These are phyloP conservation scores for Gyps fulvus DNA, from an alignment of 2,113 vertebrate genomes.

Conservation along the genomic window DNA sequence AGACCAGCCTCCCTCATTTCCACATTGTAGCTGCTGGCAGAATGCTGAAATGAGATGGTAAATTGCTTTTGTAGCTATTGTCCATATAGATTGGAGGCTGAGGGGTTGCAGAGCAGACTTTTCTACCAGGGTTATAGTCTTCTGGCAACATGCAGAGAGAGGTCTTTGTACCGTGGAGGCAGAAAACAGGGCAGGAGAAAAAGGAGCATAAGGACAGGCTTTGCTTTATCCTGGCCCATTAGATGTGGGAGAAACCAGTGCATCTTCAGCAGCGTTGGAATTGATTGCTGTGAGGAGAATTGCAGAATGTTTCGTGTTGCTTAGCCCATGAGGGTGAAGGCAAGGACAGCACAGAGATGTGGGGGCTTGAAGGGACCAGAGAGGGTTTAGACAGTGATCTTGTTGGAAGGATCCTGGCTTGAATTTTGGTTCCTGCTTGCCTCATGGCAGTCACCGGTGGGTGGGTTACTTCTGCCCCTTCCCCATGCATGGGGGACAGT, in stretches of 20 bases:
- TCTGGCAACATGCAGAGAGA: not conserved
- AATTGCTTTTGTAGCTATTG: not conserved
- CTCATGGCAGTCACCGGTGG: not conserved
- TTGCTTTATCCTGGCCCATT: not conserved
- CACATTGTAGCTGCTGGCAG: not conserved
- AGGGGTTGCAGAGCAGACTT: not conserved
- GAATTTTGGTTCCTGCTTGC: not conserved
- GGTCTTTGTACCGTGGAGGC: not conserved
- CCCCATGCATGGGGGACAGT: fast-evolving
- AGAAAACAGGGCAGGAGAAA: not conserved
- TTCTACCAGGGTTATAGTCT: not conserved
- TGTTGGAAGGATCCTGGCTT: not conserved
- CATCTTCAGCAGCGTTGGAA: not conserved
- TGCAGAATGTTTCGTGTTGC: not conserved
- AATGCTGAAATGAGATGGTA: not conserved
- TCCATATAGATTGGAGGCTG: not conserved
- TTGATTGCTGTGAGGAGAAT: not conserved
- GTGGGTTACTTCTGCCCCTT: not conserved
- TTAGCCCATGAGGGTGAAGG: not conserved
- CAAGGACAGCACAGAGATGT: not conserved
- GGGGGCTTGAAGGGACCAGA: not conserved
- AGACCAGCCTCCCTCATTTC: not conserved
- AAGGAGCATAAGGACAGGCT: not conserved
- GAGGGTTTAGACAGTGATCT: not conserved
- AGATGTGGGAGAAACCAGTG: not conserved